Evolutionary conservation across 2,797 vertebrate species (phyloP).

Genomic region (Linurgus olivaceus): DNA sequence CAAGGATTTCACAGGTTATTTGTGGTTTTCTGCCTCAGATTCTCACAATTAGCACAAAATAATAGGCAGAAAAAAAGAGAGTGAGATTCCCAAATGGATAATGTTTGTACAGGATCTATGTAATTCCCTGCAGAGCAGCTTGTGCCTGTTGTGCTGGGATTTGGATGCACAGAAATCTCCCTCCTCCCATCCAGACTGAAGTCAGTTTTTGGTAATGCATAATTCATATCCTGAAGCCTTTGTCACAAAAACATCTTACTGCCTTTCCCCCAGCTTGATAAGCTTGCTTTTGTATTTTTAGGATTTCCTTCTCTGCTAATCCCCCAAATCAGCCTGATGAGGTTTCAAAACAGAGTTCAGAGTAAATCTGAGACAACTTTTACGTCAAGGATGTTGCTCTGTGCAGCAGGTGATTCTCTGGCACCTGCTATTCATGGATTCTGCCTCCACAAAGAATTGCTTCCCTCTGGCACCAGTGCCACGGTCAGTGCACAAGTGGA

Average conservation of each 20-base stretch:
- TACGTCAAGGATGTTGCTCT: background rate
- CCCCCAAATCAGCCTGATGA: background rate
- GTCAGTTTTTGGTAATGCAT: conserved; percentile 14
- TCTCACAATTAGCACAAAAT: background rate
- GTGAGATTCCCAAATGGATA: background rate
- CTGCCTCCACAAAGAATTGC: background rate
- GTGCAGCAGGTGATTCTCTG: background rate
- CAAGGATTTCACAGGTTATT: background rate
- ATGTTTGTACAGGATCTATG: background rate
- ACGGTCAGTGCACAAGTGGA: background rate
- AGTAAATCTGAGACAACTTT: background rate
- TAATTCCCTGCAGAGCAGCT: background rate
- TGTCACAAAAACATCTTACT: conserved; percentile 18
- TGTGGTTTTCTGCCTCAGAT: background rate
- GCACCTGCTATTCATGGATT: background rate
- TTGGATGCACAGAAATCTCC: background rate
- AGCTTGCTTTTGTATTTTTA: conserved; percentile 20
- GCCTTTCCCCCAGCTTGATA: background rate
- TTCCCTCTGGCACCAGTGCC: background rate
- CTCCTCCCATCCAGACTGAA: background rate
- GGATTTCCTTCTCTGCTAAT: conserved; percentile 25
- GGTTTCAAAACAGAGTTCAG: background rate
- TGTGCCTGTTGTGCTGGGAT: background rate
- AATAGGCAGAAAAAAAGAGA: background rate
- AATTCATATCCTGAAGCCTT: conserved; percentile 42